A percentile compares a stretch with the other conserved stretches of the same genome.
Conservation (phyloP, 2,113 vertebrate species). For the Hippocampus zosterae region DNA sequence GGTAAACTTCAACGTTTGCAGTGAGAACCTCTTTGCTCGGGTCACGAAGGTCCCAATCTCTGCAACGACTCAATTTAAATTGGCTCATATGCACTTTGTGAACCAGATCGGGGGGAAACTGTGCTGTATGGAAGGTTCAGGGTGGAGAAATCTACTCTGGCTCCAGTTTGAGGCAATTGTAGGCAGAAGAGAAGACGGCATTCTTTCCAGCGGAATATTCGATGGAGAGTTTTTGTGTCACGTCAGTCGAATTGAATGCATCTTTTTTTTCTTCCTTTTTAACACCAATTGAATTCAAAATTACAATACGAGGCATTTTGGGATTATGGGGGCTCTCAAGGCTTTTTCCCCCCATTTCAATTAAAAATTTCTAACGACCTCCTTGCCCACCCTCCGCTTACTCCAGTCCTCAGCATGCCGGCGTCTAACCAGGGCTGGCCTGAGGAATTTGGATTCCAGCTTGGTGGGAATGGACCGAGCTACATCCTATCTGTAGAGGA, state of each 20-base stretch:
- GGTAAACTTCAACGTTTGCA: not conserved
- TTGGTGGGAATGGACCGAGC: conserved; percentile 84
- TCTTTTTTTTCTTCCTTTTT: not conserved
- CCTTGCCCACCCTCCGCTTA: not conserved
- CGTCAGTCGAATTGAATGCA: conserved; percentile 21
- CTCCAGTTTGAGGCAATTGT: conserved; percentile 20
- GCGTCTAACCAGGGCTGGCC: conserved; percentile 90
- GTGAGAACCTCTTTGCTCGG: conserved; percentile 18
- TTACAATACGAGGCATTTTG: not conserved
- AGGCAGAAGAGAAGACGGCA: conserved; percentile 21
- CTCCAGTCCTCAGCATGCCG: conserved; percentile 80
- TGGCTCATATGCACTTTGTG: conserved; percentile 53
- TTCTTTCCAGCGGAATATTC: conserved; percentile 11
- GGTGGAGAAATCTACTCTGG: conserved; percentile 41
- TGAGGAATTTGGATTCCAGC: conserved; percentile 89
- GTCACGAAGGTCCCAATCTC: conserved; percentile 61
- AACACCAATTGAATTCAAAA: too few relatives aligned
- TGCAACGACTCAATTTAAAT: conserved; percentile 44
- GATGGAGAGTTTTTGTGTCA: conserved; percentile 10
- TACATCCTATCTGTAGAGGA: conserved; percentile 91
- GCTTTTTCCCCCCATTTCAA: not conserved
- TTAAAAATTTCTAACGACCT: not conserved
- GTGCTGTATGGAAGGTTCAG: conserved; percentile 36
- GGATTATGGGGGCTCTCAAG: not conserved
- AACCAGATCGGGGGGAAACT: conserved; percentile 57